These are phyloP conservation scores for Trialeurodes vaporariorum DNA, from an alignment of 1,140 invertebrate genomes.

Conservation along the genomic window DNA sequence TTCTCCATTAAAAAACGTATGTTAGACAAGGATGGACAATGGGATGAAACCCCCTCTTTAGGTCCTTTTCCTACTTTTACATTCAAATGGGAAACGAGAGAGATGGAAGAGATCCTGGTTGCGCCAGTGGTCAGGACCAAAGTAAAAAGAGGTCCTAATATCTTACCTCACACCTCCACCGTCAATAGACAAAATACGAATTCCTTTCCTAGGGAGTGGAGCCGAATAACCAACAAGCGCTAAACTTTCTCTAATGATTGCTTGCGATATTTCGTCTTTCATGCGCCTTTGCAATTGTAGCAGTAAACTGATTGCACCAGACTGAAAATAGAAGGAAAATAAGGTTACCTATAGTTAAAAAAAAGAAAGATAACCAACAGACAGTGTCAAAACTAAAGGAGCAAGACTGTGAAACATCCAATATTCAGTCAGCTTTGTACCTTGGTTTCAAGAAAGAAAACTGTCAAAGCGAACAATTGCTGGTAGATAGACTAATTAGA, in stretches of 20 bases:
- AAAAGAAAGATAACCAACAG: not conserved
- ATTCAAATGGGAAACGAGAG: too few species aligned
- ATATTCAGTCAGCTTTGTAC: too few species aligned
- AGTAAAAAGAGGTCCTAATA: too few species aligned
- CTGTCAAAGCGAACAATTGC: too few species aligned
- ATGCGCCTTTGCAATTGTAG: slow-evolving; percentile 36
- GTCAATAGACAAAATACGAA: slow-evolving; percentile 76
- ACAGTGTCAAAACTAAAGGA: not conserved
- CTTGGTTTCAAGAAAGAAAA: too few species aligned
- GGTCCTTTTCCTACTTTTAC: too few species aligned
- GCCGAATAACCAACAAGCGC: slow-evolving; percentile 60
- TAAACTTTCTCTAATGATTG: slow-evolving; percentile 46
- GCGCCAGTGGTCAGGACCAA: too few species aligned
- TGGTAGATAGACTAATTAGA: too few species aligned
- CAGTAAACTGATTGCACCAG: slow-evolving; percentile 48
- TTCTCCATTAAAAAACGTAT: too few species aligned
- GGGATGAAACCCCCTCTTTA: too few species aligned
- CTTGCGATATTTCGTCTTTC: slow-evolving; percentile 35
- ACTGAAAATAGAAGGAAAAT: slow-evolving; percentile 40
- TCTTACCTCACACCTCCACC: slow-evolving; percentile 74
- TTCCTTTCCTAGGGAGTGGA: slow-evolving; percentile 55
- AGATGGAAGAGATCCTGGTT: too few species aligned
- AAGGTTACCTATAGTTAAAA: slow-evolving; percentile 9
- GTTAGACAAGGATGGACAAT: too few species aligned
- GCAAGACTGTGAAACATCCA: slow-evolving; percentile 11